Evolutionary conservation across 2,888 invertebrate species (phyloP).

Genomic region (Hypomecis atomaria): DNA sequence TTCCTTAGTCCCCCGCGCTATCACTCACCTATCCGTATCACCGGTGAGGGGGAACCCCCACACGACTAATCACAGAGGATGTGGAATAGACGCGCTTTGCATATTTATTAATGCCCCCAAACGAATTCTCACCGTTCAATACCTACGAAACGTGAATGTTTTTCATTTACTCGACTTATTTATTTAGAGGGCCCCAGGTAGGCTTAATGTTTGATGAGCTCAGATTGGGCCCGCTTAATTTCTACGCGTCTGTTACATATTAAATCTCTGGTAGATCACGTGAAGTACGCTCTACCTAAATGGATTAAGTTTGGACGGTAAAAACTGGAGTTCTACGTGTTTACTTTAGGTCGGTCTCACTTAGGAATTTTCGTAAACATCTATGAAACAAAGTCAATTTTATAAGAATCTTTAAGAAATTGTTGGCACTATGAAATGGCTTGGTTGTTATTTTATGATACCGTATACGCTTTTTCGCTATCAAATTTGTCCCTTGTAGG

Average conservation of each 20-base stretch:
- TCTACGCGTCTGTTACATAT: slow-evolving; percentile 61
- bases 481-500: no score
- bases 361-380: slow-evolving; percentile 33
- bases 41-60: slow-evolving; percentile 63
- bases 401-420: no score
- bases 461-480: no score
- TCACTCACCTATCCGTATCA: slow-evolving; percentile 83
- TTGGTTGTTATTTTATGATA: no score
- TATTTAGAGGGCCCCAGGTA: slow-evolving; percentile 77
- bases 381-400: no score
- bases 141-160: slow-evolving; percentile 71
- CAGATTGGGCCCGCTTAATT: slow-evolving; percentile 76
- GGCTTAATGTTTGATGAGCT: slow-evolving; percentile 81
- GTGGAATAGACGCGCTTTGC: slow-evolving; percentile 82
- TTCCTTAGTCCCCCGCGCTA: slow-evolving; percentile 77
- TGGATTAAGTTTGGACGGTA: slow-evolving; percentile 61
- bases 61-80: slow-evolving; percentile 83
- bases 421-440: no score
- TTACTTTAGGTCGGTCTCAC: no score
- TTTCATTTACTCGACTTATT: slow-evolving; percentile 80
- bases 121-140: slow-evolving; percentile 78
- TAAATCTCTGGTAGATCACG: slow-evolving; percentile 65
- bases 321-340: slow-evolving; percentile 33
- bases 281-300: slow-evolving; percentile 55
- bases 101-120: slow-evolving; percentile 80